Evolutionary conservation across 1,140 invertebrate species (phyloP), one percentile per base, ranked within the genome.

Genomic region (Procambarus clarkii): DNA sequence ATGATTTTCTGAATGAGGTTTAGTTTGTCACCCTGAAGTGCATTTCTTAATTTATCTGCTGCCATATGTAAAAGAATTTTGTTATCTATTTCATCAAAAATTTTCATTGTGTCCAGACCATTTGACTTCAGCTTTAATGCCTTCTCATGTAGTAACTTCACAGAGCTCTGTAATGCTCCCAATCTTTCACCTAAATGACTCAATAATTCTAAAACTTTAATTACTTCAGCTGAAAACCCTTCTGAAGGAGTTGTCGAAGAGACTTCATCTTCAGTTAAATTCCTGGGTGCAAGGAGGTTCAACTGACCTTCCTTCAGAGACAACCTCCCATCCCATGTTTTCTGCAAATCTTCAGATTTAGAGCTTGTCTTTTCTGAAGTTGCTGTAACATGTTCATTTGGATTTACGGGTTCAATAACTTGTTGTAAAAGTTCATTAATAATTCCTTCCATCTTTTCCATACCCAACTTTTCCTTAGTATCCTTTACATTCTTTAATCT

Each of bases 1-100:
- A 86, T 86, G 71, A 58, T 48, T 48, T 86, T 86, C 64, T 86
- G 74, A 34, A 86, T 86, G 48, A 86, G 45, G n/a, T 24, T 78
- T 2, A 86, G n/a, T 3, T 24, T 44, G 0, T 71, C 85, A 9
- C 74, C 74, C 34, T 86, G 54, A 48, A 78, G 34, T n/a, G 74
- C 44, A 54, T 48, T 18, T 44, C n/a, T 45, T 71, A 86, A 58
- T 71, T 78, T 86, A 13, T 86, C 76, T 54, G 45, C 54, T 45
- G 50, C 78, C 71, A 86, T 78, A 21, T 86, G 48, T 48, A 86
- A 45, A 0, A 86, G 48, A 5, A 78, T 77, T 54, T 78, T 86
- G 45, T 77, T 86, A 21, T 86, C 85, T 34, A 46, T 69, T 44
- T 86, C 85, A 60, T 54, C 58, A 45, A 71, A 58, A 58, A 86